A percentile compares a stretch with the other conserved stretches of the same genome.
These are phyloP conservation scores for Limnephilus marmoratus DNA, from an alignment of 2,888 invertebrate species.

Conservation along the genomic window DNA sequence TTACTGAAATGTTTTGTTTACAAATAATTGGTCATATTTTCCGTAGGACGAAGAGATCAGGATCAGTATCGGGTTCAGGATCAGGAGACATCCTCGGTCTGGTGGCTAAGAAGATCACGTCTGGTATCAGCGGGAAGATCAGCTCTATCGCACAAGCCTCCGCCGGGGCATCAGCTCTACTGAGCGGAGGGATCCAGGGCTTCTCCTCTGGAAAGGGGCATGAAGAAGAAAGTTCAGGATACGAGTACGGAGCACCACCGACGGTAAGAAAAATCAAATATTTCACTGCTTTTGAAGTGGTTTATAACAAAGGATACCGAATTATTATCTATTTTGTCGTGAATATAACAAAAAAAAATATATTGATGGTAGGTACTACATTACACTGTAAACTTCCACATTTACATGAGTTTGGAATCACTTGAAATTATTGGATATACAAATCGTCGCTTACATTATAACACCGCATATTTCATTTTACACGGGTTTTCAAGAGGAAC, in stretches of 20 bases:
- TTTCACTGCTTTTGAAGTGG: too few relatives aligned
- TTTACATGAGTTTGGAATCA: too few relatives aligned
- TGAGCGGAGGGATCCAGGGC: slow-evolving; percentile 70
- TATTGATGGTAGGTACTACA: too few relatives aligned
- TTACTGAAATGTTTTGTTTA: neutral
- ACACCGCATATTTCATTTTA: too few relatives aligned
- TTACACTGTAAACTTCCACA: too few relatives aligned
- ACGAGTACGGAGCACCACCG: slow-evolving; percentile 45
- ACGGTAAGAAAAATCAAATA: neutral
- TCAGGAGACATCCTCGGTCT: slow-evolving; percentile 71
- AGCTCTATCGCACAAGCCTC: slow-evolving; percentile 78
- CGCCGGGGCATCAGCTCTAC: slow-evolving; percentile 73
- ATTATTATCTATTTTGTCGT: too few relatives aligned
- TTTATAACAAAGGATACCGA: neutral
- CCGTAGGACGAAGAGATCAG: slow-evolving; percentile 74
- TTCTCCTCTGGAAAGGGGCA: slow-evolving; percentile 71
- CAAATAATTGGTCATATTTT: slow-evolving; percentile 9
- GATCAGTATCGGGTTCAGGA: slow-evolving; percentile 70
- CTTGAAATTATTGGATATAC: too few relatives aligned
- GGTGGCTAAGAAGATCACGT: slow-evolving; percentile 75
- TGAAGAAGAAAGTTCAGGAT: slow-evolving; percentile 70
- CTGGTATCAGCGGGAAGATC: slow-evolving; percentile 76
- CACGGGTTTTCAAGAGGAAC: too few relatives aligned
- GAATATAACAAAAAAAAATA: too few relatives aligned
- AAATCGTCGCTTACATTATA: too few relatives aligned